phyloP scores from a whole-genome alignment of 2,113 vertebrate genomes.

The Sialia sialis region DNA sequence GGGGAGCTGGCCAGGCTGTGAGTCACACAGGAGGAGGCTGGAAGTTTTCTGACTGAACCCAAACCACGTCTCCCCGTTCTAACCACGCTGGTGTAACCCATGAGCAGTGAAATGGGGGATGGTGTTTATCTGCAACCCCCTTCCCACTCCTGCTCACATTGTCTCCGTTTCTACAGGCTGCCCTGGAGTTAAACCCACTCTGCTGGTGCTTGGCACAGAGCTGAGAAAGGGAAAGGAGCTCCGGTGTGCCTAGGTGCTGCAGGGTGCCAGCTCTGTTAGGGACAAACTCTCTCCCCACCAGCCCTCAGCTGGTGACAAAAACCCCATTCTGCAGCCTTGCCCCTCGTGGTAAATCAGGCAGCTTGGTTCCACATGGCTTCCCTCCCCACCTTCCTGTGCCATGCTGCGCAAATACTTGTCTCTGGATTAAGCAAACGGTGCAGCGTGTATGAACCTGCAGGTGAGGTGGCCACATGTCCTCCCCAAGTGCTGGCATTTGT shows the following conservation, averaged over 20 bases:
- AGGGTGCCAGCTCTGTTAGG: not conserved
- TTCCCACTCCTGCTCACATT: not conserved
- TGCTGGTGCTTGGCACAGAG: not conserved
- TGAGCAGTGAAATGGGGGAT: fast-evolving
- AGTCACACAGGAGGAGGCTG: not conserved
- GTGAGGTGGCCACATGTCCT: not conserved
- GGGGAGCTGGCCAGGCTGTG: not conserved
- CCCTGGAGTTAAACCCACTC: not conserved
- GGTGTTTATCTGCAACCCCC: not conserved
- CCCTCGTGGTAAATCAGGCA: not conserved
- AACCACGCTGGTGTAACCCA: not conserved
- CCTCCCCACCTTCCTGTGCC: not conserved
- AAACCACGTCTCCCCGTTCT: fast-evolving
- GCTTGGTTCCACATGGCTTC: not conserved
- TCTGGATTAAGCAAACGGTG: not conserved
- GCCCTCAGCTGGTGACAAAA: not conserved
- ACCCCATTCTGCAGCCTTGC: not conserved
- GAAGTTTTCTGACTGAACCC: not conserved
- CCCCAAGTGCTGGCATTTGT: not conserved
- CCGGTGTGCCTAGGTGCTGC: not conserved
- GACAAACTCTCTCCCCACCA: not conserved
- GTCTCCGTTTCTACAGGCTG: not conserved
- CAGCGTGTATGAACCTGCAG: not conserved
- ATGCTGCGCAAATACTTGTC: not conserved
- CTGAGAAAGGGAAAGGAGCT: not conserved